Evolutionary conservation across 2,888 invertebrate genomes (phyloP).

Genomic region (Tipula vernalis): DNA sequence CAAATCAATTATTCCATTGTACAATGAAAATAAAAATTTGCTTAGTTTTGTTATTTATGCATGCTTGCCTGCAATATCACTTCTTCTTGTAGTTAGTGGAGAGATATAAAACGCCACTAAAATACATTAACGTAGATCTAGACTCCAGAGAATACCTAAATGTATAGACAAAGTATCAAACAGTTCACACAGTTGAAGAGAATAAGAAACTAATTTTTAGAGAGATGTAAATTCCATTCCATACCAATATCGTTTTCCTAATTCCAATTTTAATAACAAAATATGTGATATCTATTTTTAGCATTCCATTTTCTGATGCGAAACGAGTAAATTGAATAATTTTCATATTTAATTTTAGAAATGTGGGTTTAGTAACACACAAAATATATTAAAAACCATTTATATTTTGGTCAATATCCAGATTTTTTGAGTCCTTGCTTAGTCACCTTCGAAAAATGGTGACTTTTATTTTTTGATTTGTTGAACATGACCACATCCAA

Average conservation of each 20-base stretch:
- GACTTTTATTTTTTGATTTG: neutral
- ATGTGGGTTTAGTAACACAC: neutral
- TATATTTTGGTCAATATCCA: neutral
- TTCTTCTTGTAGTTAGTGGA: neutral
- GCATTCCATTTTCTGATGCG: neutral
- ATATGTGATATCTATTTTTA: neutral
- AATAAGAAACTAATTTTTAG: neutral
- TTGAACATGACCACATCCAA: neutral
- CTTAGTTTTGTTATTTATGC: neutral
- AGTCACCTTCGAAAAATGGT: neutral
- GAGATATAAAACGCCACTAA: neutral
- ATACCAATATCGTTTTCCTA: neutral
- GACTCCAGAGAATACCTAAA: neutral
- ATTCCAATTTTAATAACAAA: neutral
- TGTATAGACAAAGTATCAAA: neutral
- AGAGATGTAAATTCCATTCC: neutral
- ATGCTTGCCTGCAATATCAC: neutral
- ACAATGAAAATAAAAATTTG: neutral
- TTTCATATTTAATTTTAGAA: neutral
- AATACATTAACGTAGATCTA: neutral
- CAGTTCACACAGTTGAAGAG: neutral
- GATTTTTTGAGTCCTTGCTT: neutral
- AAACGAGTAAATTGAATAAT: neutral
- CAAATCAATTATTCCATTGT: neutral
- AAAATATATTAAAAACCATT: neutral